Evolutionary conservation across 2,888 invertebrate genomes (phyloP), one percentile per base, ranked within the genome.

Genomic region (Myopa tessellatipennis): DNA sequence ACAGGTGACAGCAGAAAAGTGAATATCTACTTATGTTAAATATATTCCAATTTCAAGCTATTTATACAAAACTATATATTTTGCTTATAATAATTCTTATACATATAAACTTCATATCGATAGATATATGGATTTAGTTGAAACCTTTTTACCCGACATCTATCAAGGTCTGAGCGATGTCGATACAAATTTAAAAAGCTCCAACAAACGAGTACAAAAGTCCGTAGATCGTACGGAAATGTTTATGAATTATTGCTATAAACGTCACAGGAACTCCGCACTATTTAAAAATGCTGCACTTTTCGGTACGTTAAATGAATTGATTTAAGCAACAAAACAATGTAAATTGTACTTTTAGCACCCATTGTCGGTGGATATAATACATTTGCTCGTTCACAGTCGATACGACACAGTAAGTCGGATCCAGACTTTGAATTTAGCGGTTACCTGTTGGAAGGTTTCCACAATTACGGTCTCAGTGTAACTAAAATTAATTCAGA

Each of bases 391-490:
- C 91, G 95, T 85, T 90, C 92, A 80, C 90, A 91, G 74, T 94
- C 92, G 74, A 92, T 94, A 26, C 90, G 92, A 81, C 91, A 92
- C 79, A 84, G 93, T 77, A 81, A 80, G 1, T 72, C 82, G n/a
- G 89, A 92, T 80, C 83, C 84, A 34, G 89, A 88, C 16, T 88
- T 93, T 34, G 87, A 90, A 77, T 88, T 95, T 74, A 89, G 90
- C 77, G 98, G 97, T 4, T 94, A 93, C 87, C 91, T 96, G 3
- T 91, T 98, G 65, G 95, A 96, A 85, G 97, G 97, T 3, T 91
- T 97, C 76, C 94, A 95, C 82, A 93, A 92, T 83, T 94, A 94
- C 84, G 94, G 95, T 80, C 90, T 92, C 82, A 88, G 82, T 14
- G 88, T 88, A 0, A 83, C 92, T 82, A 88, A 91, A 79, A 89